Conservation (phyloP, 2,797 vertebrate species). For the Ceryle rudis region DNA sequence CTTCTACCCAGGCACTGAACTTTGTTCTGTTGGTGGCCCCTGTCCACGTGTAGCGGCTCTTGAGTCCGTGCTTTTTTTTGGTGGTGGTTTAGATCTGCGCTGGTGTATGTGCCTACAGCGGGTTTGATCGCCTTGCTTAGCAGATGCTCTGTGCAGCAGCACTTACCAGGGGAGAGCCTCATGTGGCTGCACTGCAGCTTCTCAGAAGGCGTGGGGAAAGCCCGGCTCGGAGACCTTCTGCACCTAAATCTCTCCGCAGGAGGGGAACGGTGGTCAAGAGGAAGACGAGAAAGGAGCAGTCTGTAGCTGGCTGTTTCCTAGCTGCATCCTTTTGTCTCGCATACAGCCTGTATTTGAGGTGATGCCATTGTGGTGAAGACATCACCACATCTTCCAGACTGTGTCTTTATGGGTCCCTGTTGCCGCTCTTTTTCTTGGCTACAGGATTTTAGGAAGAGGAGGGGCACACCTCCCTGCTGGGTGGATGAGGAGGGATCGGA, state of each 20-base stretch:
- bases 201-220: background rate
- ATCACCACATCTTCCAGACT: background rate
- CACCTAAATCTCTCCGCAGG: background rate
- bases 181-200: accelerated
- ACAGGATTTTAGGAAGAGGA: background rate
- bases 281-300: background rate
- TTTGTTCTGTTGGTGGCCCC: background rate
- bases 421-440: background rate
- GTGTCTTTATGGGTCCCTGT: background rate
- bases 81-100: background rate
- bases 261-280: background rate
- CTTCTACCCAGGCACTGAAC: background rate
- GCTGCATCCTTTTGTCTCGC: background rate
- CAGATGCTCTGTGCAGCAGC: background rate
- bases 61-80: accelerated
- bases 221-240: background rate
- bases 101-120: accelerated
- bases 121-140: background rate
- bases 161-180: accelerated
- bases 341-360: background rate
- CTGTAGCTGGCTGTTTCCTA: background rate
- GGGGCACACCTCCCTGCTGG: accelerated
- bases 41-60: accelerated
- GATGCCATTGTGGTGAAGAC: background rate
- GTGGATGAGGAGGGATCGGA: background rate